Percentiles rank a stretch among this genome's conserved stretches.
Conservation (phyloP, 2,797 vertebrate species). For the Alosa sapidissima region DNA sequence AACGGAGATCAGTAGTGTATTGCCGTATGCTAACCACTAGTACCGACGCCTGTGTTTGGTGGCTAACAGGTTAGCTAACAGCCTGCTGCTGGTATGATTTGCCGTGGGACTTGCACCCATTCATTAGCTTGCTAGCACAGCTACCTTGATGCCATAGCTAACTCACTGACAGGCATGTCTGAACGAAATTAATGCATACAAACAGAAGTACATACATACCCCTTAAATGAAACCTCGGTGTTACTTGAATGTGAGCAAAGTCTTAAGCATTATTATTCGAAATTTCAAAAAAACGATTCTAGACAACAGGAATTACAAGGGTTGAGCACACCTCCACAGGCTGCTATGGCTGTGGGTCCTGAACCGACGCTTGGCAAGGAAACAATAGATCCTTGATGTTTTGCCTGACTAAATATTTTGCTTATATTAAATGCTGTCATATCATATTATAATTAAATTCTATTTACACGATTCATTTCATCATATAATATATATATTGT, state of each 20-base stretch:
- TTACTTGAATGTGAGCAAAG: constrained; percentile 54
- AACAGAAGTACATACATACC: constrained; percentile 62
- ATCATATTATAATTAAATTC: neutral
- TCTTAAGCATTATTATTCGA: constrained; percentile 67
- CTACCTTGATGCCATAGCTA: constrained; percentile 46
- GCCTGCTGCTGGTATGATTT: neutral
- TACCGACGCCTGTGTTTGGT: neutral
- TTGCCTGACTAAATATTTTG: constrained; percentile 40
- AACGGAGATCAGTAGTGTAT: neutral
- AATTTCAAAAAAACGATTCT: constrained; percentile 57
- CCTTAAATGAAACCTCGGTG: constrained; percentile 63
- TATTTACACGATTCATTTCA: neutral
- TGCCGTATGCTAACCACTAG: neutral
- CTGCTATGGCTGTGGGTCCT: constrained; percentile 54
- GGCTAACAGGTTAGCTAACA: neutral
- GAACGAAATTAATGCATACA: constrained; percentile 33
- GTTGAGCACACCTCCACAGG: constrained; percentile 54
- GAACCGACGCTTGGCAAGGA: constrained; percentile 26
- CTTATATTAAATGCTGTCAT: no score
- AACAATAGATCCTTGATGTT: constrained; percentile 21
- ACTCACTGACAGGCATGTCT: constrained; percentile 49
- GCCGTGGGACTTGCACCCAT: constrained; percentile 39
- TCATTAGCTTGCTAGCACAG: constrained; percentile 51
- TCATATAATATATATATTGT: neutral
- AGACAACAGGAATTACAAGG: constrained; percentile 53